phyloP scores from a whole-genome alignment of 2,888 invertebrate genomes.

The Cephalotes varians region DNA sequence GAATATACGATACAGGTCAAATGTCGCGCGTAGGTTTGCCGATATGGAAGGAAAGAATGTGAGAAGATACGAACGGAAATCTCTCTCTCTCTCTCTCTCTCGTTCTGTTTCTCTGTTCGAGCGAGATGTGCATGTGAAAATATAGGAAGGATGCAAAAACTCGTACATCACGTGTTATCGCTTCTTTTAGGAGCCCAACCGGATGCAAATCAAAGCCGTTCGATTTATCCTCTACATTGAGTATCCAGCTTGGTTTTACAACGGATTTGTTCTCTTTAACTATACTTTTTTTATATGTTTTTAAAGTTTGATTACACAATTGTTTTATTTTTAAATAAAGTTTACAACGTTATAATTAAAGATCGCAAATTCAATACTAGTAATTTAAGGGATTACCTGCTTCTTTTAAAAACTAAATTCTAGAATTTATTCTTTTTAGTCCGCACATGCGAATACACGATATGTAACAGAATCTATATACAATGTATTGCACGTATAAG shows the following conservation, averaged over 20 bases:
- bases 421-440: not conserved
- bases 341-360: not conserved
- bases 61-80: conserved; percentile 14
- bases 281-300: not conserved
- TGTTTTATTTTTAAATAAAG: not conserved
- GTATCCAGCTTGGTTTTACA: not conserved
- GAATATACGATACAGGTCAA: not conserved
- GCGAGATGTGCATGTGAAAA: conserved; percentile 38
- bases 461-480: not conserved
- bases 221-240: conserved; percentile 22
- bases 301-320: not conserved
- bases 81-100: not conserved
- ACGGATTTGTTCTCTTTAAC: not conserved
- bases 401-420: not conserved
- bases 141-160: conserved; percentile 50
- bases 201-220: conserved; percentile 36
- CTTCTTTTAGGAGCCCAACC: conserved; percentile 60
- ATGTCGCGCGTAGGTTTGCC: not conserved
- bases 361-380: not conserved
- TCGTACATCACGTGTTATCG: conserved; percentile 72
- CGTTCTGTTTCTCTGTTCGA: not conserved
- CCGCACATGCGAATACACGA: not conserved
- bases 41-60: conserved; percentile 22
- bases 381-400: not conserved
- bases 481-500: not conserved